A percentile compares a stretch with the other conserved stretches of the same genome.
phyloP scores from a whole-genome alignment of 2,797 vertebrate species.

The Pygocentrus nattereri region DNA sequence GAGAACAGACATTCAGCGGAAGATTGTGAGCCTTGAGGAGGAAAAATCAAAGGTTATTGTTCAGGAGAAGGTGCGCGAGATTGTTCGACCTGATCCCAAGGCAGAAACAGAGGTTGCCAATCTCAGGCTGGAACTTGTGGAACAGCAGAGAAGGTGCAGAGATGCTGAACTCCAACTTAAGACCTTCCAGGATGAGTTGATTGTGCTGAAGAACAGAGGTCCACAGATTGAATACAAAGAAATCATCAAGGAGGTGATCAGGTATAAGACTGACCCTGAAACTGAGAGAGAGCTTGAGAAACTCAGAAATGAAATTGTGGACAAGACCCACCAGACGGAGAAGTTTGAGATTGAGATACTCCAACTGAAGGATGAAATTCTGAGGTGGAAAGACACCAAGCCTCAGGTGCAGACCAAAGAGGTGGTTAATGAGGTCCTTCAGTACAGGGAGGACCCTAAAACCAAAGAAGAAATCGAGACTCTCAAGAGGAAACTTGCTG shows the following conservation, averaged over 20 bases:
- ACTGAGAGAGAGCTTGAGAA: slow-evolving; percentile 90
- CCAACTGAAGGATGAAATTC: slow-evolving; percentile 92
- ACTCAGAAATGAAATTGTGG: slow-evolving; percentile 93
- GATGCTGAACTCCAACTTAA: slow-evolving; percentile 87
- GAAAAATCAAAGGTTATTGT: slow-evolving; percentile 91
- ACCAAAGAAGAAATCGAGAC: slow-evolving; percentile 91
- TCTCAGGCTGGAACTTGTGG: slow-evolving; percentile 93
- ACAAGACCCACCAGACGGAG: slow-evolving; percentile 89
- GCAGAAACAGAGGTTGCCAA: slow-evolving; percentile 94
- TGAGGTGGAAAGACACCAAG: slow-evolving; percentile 90
- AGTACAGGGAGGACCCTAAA: slow-evolving; percentile 93
- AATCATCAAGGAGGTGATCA: slow-evolving; percentile 96
- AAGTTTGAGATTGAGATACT: slow-evolving; percentile 91
- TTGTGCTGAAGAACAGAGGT: slow-evolving; percentile 84
- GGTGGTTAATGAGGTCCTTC: slow-evolving; percentile 92
- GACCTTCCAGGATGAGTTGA: slow-evolving; percentile 85
- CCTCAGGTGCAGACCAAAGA: slow-evolving; percentile 94
- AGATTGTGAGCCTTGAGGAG: slow-evolving; percentile 88
- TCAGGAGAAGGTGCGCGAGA: slow-evolving; percentile 95
- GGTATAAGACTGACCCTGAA: slow-evolving; percentile 94
- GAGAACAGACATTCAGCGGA: slow-evolving; percentile 87
- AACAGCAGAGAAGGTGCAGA: slow-evolving; percentile 88
- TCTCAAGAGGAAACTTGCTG: slow-evolving; percentile 85
- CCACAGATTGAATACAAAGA: slow-evolving; percentile 93
- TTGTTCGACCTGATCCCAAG: slow-evolving; percentile 93